A percentile compares a stretch with the other conserved stretches of the same genome.
Evolutionary conservation across 1,140 invertebrate species (phyloP).

Genomic region (Drosophila gunungcola): DNA sequence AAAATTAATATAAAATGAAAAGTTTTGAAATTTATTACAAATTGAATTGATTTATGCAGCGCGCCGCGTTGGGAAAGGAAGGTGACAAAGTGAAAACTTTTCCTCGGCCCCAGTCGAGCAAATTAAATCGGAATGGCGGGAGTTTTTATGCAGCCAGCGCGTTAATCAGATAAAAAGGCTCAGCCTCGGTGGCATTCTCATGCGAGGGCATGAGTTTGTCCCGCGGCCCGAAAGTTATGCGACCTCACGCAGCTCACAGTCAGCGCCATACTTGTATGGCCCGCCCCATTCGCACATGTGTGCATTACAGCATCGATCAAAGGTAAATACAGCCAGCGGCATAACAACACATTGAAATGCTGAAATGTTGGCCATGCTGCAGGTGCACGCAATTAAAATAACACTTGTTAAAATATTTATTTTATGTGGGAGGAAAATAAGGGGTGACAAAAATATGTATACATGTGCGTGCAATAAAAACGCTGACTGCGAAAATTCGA

Average conservation of each 20-base stretch:
- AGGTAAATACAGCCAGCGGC: slow-evolving; percentile 57
- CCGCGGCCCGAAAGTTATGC: slow-evolving; percentile 50
- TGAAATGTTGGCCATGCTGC: slow-evolving; percentile 51
- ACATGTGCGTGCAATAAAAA: slow-evolving; percentile 13
- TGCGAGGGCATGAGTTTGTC: slow-evolving; percentile 26
- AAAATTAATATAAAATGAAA: slow-evolving; percentile 84
- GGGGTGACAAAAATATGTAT: slow-evolving; percentile 27
- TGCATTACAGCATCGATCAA: slow-evolving; percentile 37
- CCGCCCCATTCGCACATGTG: slow-evolving; percentile 2
- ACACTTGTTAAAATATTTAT: slow-evolving; percentile 81
- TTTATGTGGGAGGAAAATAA: slow-evolving; percentile 47
- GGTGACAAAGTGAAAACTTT: slow-evolving; percentile 80
- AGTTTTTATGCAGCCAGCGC: slow-evolving; percentile 45
- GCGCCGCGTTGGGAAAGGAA: slow-evolving; percentile 33
- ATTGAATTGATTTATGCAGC: slow-evolving; percentile 82
- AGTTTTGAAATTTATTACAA: slow-evolving; percentile 83
- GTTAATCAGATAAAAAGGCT: slow-evolving; percentile 76
- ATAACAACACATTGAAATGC: slow-evolving; percentile 23
- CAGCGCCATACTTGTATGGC: slow-evolving; percentile 2
- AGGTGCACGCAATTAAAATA: slow-evolving; percentile 79
- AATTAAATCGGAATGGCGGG: slow-evolving; percentile 67
- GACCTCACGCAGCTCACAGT: slow-evolving; percentile 46
- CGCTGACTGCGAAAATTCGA: slow-evolving; percentile 36
- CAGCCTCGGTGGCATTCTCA: slow-evolving; percentile 12
- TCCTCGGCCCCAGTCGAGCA: slow-evolving; percentile 31